Evolutionary conservation across 2,113 vertebrate species (phyloP).

Genomic region (Oncorhynchus masou): DNA sequence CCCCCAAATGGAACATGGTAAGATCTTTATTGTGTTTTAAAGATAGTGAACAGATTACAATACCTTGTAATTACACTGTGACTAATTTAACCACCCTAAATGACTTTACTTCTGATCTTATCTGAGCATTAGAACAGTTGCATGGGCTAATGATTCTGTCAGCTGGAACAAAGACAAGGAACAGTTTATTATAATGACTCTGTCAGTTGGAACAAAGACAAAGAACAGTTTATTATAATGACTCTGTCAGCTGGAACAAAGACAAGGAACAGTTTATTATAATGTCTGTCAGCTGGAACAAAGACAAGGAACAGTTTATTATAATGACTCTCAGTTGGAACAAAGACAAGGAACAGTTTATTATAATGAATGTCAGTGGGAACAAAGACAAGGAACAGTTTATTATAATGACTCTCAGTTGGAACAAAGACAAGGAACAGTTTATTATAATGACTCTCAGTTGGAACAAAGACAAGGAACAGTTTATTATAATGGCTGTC

Average conservation of each 20-base stretch:
- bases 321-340: no score
- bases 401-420: no score
- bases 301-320: background rate
- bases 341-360: no score
- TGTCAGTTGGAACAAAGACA: no score
- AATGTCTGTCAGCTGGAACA: background rate
- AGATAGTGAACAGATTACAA: background rate
- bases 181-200: no score
- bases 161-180: background rate
- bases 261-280: background rate
- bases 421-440: no score
- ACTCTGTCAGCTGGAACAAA: no score
- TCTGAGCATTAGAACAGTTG: background rate
- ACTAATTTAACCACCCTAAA: background rate
- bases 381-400: no score
- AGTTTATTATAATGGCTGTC: no score
- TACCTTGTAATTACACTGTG: background rate
- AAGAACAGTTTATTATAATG: background rate
- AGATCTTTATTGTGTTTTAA: slow-evolving; percentile 36
- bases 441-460: no score
- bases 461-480: no score
- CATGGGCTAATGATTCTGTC: background rate
- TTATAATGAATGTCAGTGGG: no score
- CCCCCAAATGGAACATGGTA: slow-evolving; percentile 98
- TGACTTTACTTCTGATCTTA: background rate